These are phyloP conservation scores for Trilocha varians DNA, from an alignment of 2,888 invertebrate species.

Conservation along the genomic window DNA sequence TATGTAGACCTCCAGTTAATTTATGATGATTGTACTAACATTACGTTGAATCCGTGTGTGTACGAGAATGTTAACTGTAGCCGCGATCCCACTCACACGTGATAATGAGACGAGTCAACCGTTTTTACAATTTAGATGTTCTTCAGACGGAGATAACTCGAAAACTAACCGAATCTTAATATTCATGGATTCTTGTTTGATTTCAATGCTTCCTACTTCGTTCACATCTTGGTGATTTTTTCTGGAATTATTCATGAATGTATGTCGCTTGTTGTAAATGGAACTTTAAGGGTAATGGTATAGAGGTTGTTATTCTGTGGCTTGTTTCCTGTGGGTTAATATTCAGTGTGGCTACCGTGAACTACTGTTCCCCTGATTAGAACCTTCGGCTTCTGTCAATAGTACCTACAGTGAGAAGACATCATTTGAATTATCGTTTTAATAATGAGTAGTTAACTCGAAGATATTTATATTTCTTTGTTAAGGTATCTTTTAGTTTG, in stretches of 20 bases:
- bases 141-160: not conserved
- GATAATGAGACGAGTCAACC: not conserved
- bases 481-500: no score
- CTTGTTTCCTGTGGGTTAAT: slow-evolving; percentile 6
- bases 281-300: no score
- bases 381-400: slow-evolving; percentile 13
- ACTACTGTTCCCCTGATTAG: slow-evolving; percentile 33
- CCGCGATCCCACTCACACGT: not conserved
- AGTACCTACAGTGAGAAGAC: not conserved
- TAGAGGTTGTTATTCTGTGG: not conserved
- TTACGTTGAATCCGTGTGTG: no score
- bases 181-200: slow-evolving; percentile 10
- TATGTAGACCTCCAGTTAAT: no score
- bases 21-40: no score
- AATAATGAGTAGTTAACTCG: slow-evolving; percentile 11
- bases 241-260: slow-evolving; percentile 20
- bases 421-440: not conserved
- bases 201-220: slow-evolving; percentile 12
- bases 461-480: no score
- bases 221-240: slow-evolving; percentile 22
- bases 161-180: not conserved
- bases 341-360: slow-evolving; percentile 35
- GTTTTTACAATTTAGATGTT: not conserved
- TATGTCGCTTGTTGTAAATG: no score
- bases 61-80: not conserved